Percentiles rank a stretch among this genome's conserved stretches.
Conservation (phyloP, 2,888 invertebrate species). For the Pyrochroa serraticornis region DNA sequence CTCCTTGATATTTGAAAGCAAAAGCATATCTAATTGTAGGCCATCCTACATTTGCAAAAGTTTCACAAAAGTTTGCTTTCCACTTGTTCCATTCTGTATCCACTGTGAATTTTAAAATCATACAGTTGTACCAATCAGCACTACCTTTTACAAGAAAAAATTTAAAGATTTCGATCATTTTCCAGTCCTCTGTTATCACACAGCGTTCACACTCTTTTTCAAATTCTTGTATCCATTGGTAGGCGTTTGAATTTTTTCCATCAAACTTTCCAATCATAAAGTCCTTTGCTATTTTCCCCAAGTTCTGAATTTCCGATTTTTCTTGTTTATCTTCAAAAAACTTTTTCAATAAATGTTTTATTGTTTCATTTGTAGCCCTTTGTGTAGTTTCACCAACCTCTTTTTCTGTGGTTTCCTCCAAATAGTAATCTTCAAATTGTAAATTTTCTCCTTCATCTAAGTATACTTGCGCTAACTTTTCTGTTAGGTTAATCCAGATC, state of each 20-base stretch:
- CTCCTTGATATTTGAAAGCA: constrained; percentile 39
- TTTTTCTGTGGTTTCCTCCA: no score
- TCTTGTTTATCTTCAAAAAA: no score
- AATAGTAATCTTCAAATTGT: no score
- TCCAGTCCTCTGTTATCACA: constrained; percentile 18
- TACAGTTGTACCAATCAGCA: constrained; percentile 36
- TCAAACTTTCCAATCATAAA: constrained; percentile 35
- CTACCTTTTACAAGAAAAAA: constrained; percentile 32
- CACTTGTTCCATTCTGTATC: constrained; percentile 38
- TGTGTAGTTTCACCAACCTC: no score
- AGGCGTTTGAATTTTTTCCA: constrained; percentile 33
- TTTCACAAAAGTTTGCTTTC: constrained; percentile 38
- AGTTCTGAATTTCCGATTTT: no score
- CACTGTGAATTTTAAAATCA: constrained; percentile 31
- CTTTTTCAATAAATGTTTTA: no score
- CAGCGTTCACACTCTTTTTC: constrained; percentile 36
- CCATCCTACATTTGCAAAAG: constrained; percentile 42
- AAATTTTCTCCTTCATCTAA: no score
- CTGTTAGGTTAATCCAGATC: no score
- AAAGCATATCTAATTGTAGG: no score
- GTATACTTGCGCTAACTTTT: no score
- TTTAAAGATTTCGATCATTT: constrained; percentile 32
- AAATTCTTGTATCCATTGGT: constrained; percentile 34
- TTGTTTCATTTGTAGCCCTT: no score
- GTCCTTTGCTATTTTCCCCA: no score